These are phyloP conservation scores for Merops nubicus DNA, from an alignment of 2,113 vertebrate species.

Conservation along the genomic window DNA sequence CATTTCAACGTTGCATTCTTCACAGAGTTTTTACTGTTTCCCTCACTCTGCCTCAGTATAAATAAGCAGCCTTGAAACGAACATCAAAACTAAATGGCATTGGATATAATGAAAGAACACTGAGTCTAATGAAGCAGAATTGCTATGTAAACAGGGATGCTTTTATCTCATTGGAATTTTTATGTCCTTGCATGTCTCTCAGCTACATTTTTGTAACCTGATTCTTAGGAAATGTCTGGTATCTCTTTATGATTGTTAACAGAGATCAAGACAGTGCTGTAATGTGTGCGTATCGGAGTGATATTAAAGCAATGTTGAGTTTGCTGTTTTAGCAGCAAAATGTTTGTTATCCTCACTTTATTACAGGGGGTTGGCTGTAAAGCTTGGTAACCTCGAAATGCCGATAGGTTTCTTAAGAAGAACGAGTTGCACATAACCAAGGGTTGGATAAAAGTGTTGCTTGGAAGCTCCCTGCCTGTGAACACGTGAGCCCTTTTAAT, in stretches of 20 bases:
- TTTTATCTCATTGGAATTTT: conserved; percentile 79
- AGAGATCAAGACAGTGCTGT: not conserved
- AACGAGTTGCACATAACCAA: not conserved
- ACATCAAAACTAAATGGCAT: conserved; percentile 80
- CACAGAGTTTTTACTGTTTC: conserved; percentile 40
- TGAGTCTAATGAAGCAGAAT: conserved; percentile 77
- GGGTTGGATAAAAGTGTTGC: rapidly evolving
- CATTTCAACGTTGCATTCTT: conserved; percentile 38
- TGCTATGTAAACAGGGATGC: conserved; percentile 66
- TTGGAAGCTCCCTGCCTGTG: not conserved
- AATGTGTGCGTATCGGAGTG: not conserved
- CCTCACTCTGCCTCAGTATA: conserved; percentile 52
- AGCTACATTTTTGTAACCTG: conserved; percentile 69
- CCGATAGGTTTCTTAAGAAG: not conserved
- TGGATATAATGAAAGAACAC: conserved; percentile 78
- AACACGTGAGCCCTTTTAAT: not conserved
- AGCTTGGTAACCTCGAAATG: not conserved
- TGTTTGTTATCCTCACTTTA: rapidly evolving
- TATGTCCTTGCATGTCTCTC: conserved; percentile 76
- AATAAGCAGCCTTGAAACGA: conserved; percentile 78
- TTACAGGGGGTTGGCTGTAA: not conserved
- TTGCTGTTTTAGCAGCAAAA: not conserved
- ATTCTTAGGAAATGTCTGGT: conserved; percentile 61
- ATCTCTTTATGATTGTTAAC: conserved; percentile 45
- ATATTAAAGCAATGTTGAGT: not conserved